Evolutionary conservation across 1,140 invertebrate genomes (phyloP), one percentile per base, ranked within the genome.

Genomic region (Drosophila sucinea): DNA sequence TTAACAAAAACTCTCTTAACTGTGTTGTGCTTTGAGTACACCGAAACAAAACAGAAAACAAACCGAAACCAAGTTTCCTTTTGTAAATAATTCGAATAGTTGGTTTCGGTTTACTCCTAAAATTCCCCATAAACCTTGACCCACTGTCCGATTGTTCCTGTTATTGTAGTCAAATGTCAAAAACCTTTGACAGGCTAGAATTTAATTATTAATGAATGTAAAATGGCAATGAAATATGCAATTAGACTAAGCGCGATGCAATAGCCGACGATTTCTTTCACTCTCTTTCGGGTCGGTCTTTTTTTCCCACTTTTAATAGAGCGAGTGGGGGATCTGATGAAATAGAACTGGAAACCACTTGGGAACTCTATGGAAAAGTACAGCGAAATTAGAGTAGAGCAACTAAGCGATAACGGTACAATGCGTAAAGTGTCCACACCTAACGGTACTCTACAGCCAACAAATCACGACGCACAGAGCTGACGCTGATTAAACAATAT

Each of bases 401-500:
- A 23, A 38, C 10, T 17, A 47, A 32, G 74, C 35, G 82, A 86
- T 86, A 86, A 82, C 71, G 72, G 82, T 79, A 82, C 62, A 67
- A 70, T 85, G 81, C 81, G 82, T 85, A 77, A 62, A 81, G 70
- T 86, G 73, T 73, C 73, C 66, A 44, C 54, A 54, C 51, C 40
- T 63, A 62, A 71, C 47, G 56, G 74, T 77, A 44, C 67, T 67
- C 62, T 51, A 51, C 11, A 25, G 4, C 23, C 44, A 58, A 58
- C 66, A 77, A 77, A 77, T 77, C 73, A 77, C 73, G 73, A 70
- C 73, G 65, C 73, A 76, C 25, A 54, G 41, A 25, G 73, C 73
- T 76, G 73, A 76, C 73, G 67, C 67, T 70, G 73, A 77, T 77
- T 62, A 77, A 32, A 51, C 44, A 27, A 51, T 51, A 27, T 27